Percentiles rank a stretch among this genome's conserved stretches.
Evolutionary conservation across 2,888 invertebrate genomes (phyloP).

Genomic region (Agrilus cyanescens): DNA sequence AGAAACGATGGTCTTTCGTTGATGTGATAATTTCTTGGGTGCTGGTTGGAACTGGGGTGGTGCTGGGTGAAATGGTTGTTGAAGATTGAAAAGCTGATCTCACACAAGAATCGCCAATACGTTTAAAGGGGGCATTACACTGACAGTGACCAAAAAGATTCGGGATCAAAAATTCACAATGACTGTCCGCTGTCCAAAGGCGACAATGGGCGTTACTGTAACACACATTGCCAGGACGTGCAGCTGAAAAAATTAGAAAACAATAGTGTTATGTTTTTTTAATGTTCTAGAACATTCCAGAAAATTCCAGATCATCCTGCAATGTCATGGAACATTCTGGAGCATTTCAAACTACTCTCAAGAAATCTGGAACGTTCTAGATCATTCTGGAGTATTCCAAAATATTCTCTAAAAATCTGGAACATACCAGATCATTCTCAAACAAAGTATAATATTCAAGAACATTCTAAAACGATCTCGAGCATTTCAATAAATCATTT

Average conservation of each 20-base stretch:
- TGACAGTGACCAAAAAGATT: slow-evolving; percentile 82
- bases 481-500: too few relatives aligned
- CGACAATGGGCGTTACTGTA: slow-evolving; percentile 84
- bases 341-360: too few relatives aligned
- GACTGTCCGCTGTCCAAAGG: slow-evolving; percentile 69
- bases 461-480: too few relatives aligned
- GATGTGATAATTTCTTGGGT: slow-evolving; percentile 8
- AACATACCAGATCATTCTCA: too few relatives aligned
- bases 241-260: slow-evolving; percentile 48
- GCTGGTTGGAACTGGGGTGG: slow-evolving; percentile 4
- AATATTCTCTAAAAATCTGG: too few relatives aligned
- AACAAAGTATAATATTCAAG: too few relatives aligned
- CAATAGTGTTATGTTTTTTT: too few relatives aligned
- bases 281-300: too few relatives aligned
- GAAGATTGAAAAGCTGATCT: slow-evolving; percentile 33
- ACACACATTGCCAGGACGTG: slow-evolving; percentile 75
- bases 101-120: slow-evolving; percentile 53
- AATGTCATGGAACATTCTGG: too few relatives aligned
- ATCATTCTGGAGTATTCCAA: too few relatives aligned
- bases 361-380: too few relatives aligned
- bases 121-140: slow-evolving; percentile 57
- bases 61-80: slow-evolving; percentile 13
- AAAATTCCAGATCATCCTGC: too few relatives aligned
- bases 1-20: slow-evolving; percentile 6
- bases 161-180: slow-evolving; percentile 81